Percentiles rank a stretch among this genome's conserved stretches.
Evolutionary conservation across 2,797 vertebrate genomes (phyloP).

Genomic region (Rhinella marina): DNA sequence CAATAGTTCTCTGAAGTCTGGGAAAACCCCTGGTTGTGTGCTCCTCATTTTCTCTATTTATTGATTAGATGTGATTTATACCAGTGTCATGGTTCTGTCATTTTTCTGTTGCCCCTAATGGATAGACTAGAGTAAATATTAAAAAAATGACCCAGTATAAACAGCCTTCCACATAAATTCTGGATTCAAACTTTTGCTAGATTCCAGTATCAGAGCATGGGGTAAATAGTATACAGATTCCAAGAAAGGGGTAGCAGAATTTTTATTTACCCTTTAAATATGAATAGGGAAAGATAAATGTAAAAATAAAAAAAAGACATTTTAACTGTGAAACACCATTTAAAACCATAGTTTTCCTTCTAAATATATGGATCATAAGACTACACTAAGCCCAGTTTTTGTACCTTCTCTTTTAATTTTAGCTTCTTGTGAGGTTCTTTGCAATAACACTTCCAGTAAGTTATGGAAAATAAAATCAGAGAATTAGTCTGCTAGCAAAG

Average conservation of each 20-base stretch:
- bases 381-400: neutral
- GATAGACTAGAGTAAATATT: no score
- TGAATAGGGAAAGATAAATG: neutral
- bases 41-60: no score
- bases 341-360: neutral
- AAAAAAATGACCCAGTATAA: no score
- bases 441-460: slow-evolving; percentile 61
- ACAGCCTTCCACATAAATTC: no score
- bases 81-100: no score
- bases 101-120: no score
- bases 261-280: neutral
- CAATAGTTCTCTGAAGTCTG: no score
- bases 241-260: neutral
- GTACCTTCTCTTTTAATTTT: slow-evolving; percentile 43
- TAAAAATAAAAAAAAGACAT: neutral
- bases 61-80: no score
- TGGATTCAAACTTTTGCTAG: no score
- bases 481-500: slow-evolving; percentile 58
- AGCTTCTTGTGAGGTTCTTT: slow-evolving; percentile 60
- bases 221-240: no score
- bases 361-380: slow-evolving; percentile 9
- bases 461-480: slow-evolving; percentile 61
- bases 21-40: no score
- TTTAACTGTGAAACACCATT: neutral
- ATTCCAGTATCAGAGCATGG: no score